phyloP scores from a whole-genome alignment of 2,888 invertebrate genomes.

The Noctua comes region DNA sequence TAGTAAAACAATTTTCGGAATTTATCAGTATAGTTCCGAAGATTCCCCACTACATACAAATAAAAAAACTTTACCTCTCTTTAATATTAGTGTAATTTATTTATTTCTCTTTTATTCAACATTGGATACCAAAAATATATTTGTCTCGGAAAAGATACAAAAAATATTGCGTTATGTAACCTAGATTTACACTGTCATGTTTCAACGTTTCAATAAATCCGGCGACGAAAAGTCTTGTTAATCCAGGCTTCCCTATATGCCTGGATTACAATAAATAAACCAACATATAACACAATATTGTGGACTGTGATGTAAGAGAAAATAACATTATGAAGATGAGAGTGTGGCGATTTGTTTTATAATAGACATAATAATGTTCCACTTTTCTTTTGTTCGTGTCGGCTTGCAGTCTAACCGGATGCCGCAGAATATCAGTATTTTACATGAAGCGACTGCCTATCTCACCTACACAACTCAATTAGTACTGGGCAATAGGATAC shows the following conservation, averaged over 20 bases:
- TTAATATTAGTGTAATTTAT: no score
- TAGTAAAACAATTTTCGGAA: not conserved
- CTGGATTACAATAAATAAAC: constrained; percentile 30
- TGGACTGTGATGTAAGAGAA: constrained; percentile 11
- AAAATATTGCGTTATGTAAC: constrained; percentile 19
- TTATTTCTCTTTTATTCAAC: not conserved
- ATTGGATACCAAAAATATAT: not conserved
- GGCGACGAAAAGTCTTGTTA: constrained; percentile 40
- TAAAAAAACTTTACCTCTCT: no score
- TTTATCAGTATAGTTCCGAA: not conserved
- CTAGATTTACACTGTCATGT: constrained; percentile 35
- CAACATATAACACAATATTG: constrained; percentile 21
- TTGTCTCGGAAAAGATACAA: not conserved
- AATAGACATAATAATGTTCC: not conserved
- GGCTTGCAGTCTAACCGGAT: no score
- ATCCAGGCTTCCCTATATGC: constrained; percentile 33
- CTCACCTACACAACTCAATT: no score
- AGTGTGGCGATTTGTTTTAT: not conserved
- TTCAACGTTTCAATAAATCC: constrained; percentile 50
- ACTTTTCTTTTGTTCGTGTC: not conserved
- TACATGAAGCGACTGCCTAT: no score
- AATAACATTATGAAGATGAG: constrained; percentile 6
- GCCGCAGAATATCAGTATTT: no score
- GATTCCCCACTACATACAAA: not conserved
- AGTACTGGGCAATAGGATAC: no score